These are phyloP conservation scores for Fragum fragum DNA, from an alignment of 2,888 invertebrate genomes.

Conservation along the genomic window DNA sequence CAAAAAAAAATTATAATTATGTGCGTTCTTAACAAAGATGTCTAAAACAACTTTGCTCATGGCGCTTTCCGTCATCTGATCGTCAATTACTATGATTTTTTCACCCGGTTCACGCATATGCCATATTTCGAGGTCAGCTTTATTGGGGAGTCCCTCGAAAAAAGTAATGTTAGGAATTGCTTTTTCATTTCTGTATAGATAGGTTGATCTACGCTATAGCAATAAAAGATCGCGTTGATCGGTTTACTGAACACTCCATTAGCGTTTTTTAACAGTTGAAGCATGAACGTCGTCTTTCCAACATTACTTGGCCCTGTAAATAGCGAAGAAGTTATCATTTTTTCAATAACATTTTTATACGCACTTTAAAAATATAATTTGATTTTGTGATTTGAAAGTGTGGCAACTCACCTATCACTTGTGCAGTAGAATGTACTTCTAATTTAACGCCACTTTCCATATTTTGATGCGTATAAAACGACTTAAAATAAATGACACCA, in stretches of 20 bases:
- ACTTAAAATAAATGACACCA: background rate
- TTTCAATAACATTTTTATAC: constrained; percentile 8
- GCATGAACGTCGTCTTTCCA: constrained; percentile 55
- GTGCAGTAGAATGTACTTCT: constrained; percentile 45
- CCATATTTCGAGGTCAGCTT: constrained; percentile 51
- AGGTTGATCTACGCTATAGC: constrained; percentile 64
- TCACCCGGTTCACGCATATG: constrained; percentile 42
- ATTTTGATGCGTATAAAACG: constrained; percentile 3
- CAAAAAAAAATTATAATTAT: constrained; percentile 59
- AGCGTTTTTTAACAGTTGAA: constrained; percentile 49
- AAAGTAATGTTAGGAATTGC: constrained; percentile 50
- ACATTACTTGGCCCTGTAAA: constrained; percentile 49
- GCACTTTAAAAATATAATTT: background rate
- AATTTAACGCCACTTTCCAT: constrained; percentile 52
- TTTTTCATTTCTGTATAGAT: constrained; percentile 59
- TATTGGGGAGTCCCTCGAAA: constrained; percentile 51
- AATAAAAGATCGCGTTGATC: constrained; percentile 51
- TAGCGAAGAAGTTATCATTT: background rate
- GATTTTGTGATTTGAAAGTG: background rate
- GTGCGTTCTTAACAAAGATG: constrained; percentile 59
- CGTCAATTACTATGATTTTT: constrained; percentile 55
- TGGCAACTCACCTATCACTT: constrained; percentile 49
- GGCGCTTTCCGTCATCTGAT: constrained; percentile 49
- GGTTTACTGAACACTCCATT: constrained; percentile 52
- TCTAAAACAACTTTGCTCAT: constrained; percentile 53